Evolutionary conservation across 1,140 invertebrate genomes (phyloP).

Genomic region (Drosophila punjabiensis): DNA sequence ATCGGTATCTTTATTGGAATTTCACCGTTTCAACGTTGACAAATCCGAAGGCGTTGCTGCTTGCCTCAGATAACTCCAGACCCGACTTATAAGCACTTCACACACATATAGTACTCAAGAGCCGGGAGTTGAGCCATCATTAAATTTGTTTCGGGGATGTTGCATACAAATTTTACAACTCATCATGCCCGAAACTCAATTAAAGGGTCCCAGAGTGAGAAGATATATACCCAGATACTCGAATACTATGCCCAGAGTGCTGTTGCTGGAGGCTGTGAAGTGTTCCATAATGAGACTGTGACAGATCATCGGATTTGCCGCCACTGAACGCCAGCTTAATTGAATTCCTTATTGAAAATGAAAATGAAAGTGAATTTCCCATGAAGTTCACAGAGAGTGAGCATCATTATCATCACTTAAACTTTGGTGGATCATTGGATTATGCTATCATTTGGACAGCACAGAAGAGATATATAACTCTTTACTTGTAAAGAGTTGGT

Average conservation of each 20-base stretch:
- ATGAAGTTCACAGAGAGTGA: slow-evolving; percentile 25
- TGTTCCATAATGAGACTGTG: slow-evolving; percentile 42
- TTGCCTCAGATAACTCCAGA: slow-evolving; percentile 26
- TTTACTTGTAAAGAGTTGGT: neutral
- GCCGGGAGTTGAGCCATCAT: slow-evolving; percentile 11
- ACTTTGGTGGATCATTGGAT: slow-evolving; percentile 3
- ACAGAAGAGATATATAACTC: neutral
- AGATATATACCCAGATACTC: neutral
- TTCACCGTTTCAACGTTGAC: slow-evolving; percentile 40
- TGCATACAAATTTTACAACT: slow-evolving; percentile 38
- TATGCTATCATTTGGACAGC: neutral
- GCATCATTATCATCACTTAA: slow-evolving; percentile 9
- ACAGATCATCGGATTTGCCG: slow-evolving; percentile 42
- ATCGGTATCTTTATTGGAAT: slow-evolving; percentile 33
- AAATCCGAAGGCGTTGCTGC: slow-evolving; percentile 57
- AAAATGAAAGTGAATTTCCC: slow-evolving; percentile 39
- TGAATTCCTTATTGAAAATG: slow-evolving; percentile 21
- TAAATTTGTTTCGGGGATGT: slow-evolving; percentile 45
- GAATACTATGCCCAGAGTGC: neutral
- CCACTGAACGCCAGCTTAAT: slow-evolving; percentile 24
- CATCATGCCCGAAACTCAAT: slow-evolving; percentile 36
- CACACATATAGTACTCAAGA: slow-evolving; percentile 3
- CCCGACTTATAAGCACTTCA: slow-evolving; percentile 1
- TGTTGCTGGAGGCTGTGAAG: slow-evolving; percentile 14
- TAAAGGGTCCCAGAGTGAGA: slow-evolving; percentile 20